phyloP scores from a whole-genome alignment of 2,797 vertebrate genomes.

The Macropodus opercularis region DNA sequence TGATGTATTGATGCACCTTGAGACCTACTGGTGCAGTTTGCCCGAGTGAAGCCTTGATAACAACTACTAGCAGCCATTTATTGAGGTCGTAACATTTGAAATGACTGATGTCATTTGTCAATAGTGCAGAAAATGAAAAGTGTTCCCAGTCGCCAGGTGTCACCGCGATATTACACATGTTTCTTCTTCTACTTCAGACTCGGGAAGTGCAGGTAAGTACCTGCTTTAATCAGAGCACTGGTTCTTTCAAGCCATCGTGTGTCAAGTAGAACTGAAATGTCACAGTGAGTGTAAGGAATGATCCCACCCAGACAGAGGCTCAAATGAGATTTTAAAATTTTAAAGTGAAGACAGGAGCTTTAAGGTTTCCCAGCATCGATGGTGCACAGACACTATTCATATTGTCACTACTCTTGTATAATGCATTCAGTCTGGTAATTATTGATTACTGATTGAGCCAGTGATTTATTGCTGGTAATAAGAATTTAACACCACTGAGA shows the following conservation, averaged over 20 bases:
- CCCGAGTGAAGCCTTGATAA: neutral
- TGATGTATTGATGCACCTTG: no score
- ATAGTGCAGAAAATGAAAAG: no score
- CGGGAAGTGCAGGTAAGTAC: no score
- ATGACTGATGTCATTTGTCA: neutral
- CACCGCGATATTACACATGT: no score
- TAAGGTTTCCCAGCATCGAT: constrained; percentile 38
- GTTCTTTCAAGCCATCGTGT: constrained; percentile 50
- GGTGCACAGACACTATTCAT: constrained; percentile 37
- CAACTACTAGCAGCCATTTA: neutral
- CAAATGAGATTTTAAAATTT: constrained; percentile 76
- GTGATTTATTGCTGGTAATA: no score
- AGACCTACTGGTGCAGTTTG: no score
- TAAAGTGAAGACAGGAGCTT: constrained; percentile 57
- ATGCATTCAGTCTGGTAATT: constrained; percentile 48
- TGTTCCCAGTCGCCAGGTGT: no score
- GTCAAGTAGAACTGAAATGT: constrained; percentile 53
- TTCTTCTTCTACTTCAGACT: neutral
- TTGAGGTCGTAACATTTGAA: neutral
- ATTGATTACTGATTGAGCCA: no score
- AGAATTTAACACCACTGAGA: constrained; percentile 21
- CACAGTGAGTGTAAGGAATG: constrained; percentile 53
- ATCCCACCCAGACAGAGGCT: constrained; percentile 39
- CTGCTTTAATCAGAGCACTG: constrained; percentile 14
- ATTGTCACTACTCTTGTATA: constrained; percentile 39